phyloP scores from a whole-genome alignment of 2,797 vertebrate species.

The Chrysocyon brachyurus region DNA sequence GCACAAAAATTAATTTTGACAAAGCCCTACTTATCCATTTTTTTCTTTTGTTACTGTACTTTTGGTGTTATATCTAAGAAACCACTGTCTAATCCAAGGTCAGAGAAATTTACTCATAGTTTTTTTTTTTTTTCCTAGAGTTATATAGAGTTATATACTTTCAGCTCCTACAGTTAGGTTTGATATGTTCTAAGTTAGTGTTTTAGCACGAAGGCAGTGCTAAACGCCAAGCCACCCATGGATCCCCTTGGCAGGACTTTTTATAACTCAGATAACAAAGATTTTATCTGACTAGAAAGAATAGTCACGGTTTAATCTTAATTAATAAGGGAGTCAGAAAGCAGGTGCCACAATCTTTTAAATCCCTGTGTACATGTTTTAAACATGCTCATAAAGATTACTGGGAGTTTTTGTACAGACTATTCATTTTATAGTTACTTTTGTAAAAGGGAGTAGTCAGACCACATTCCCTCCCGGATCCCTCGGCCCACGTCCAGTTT shows the following conservation, averaged over 20 bases:
- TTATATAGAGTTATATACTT: not conserved
- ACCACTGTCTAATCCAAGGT: not conserved
- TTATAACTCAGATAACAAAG: not conserved
- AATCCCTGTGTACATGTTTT: not conserved
- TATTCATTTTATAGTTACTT: not conserved
- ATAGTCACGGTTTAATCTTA: not conserved
- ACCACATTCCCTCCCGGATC: not conserved
- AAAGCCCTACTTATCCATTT: not conserved
- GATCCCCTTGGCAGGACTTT: not conserved
- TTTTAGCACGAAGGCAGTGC: too few species aligned
- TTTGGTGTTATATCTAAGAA: slow-evolving; percentile 17
- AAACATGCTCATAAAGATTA: not conserved
- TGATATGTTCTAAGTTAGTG: not conserved
- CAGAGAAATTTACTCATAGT: not conserved
- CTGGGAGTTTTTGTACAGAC: not conserved
- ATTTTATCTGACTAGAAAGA: slow-evolving; percentile 17
- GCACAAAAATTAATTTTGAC: slow-evolving; percentile 3
- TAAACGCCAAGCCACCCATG: too few species aligned
- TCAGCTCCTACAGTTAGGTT: not conserved
- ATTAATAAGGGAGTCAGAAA: not conserved
- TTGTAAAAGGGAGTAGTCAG: not conserved
- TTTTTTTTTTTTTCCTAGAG: not conserved
- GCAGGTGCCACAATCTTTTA: slow-evolving; percentile 38
- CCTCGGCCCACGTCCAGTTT: not conserved
- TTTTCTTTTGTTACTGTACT: not conserved